Evolutionary conservation across 2,888 invertebrate genomes (phyloP).

Genomic region (Meandrusa payeni): DNA sequence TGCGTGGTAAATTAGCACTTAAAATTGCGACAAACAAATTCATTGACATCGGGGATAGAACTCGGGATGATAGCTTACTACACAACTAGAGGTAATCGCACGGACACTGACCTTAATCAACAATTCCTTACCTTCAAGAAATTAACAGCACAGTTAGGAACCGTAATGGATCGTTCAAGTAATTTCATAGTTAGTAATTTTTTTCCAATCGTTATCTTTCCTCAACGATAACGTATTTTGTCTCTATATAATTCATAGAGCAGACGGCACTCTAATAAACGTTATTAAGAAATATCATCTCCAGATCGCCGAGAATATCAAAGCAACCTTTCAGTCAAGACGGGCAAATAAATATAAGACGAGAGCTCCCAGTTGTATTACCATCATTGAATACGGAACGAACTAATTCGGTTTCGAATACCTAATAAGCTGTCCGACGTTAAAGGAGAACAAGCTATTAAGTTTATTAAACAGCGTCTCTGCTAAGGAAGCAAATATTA

Average conservation of each 20-base stretch:
- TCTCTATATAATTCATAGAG: slow-evolving; percentile 3
- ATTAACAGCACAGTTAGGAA: too few relatives aligned
- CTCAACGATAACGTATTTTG: too few relatives aligned
- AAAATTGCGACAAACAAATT: too few relatives aligned
- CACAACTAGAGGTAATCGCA: too few relatives aligned
- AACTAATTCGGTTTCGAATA: slow-evolving; percentile 4
- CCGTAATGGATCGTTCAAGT: too few relatives aligned
- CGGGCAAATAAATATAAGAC: slow-evolving; percentile 7
- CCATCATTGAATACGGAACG: slow-evolving; percentile 10
- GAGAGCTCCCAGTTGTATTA: slow-evolving; percentile 10
- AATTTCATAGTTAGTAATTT: too few relatives aligned
- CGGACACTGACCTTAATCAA: too few relatives aligned
- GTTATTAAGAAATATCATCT: slow-evolving; percentile 13
- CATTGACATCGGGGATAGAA: too few relatives aligned
- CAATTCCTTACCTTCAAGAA: too few relatives aligned
- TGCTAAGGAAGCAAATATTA: not conserved
- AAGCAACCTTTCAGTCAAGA: slow-evolving; percentile 6
- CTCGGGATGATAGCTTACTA: too few relatives aligned
- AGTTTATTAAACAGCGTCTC: not conserved
- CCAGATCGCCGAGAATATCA: not conserved
- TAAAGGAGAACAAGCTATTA: not conserved
- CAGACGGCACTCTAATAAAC: slow-evolving; percentile 13
- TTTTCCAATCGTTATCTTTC: too few relatives aligned
- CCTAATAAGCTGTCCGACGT: slow-evolving; percentile 8
- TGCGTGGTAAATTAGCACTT: too few relatives aligned